Conservation (phyloP, 37 sponge, comb jelly and placozoan genomes). For the Amphimedon queenslandica region DNA sequence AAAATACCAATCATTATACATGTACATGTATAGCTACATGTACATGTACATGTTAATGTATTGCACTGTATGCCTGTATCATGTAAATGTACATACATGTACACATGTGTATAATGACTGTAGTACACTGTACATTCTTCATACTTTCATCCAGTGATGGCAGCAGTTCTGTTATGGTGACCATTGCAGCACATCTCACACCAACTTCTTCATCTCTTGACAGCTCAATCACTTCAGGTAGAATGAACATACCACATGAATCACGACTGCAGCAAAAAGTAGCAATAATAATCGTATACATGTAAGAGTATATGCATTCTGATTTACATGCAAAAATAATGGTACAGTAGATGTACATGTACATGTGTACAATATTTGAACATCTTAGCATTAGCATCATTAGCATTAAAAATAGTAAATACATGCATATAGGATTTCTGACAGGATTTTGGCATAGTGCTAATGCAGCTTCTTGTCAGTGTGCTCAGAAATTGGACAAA, state of each 20-base stretch:
- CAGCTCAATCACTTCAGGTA: constrained; percentile 50
- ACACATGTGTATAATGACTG: not conserved
- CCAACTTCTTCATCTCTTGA: constrained; percentile 47
- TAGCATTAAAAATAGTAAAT: no score
- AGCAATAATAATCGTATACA: not conserved
- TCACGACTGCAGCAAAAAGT: constrained; percentile 14
- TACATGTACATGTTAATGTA: not conserved
- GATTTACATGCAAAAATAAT: not conserved
- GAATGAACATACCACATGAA: constrained; percentile 20
- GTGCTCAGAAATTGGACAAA: no score
- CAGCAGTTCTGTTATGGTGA: constrained; percentile 33
- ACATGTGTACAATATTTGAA: no score
- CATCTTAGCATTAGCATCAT: not conserved
- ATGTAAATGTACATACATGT: constrained; percentile 1
- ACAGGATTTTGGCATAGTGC: no score
- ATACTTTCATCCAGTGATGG: constrained; percentile 17
- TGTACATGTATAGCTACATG: constrained; percentile 12
- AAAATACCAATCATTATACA: not conserved
- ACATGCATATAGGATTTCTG: no score
- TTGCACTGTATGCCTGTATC: not conserved
- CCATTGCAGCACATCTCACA: constrained; percentile 52
- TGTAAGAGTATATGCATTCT: not conserved
- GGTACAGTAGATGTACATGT: no score
- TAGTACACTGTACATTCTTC: not conserved
- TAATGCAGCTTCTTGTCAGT: no score